Conservation (phyloP, 2,113 vertebrate genomes). For the Coturnix japonica region DNA sequence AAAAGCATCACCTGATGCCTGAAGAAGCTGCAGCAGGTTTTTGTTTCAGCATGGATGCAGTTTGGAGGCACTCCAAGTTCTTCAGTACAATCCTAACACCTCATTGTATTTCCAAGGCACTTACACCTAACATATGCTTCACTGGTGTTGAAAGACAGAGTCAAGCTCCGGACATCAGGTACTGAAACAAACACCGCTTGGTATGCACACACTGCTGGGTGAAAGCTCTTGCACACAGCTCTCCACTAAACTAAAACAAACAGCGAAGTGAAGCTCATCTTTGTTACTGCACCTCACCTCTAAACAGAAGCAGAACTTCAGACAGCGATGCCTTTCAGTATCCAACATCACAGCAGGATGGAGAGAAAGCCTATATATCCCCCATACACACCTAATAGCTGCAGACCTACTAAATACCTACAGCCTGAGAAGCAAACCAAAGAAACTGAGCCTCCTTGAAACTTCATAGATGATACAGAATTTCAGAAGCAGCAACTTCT, state of each 20-base stretch:
- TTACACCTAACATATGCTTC: neutral
- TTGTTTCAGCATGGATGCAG: neutral
- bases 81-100: constrained; percentile 14
- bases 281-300: neutral
- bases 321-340: neutral
- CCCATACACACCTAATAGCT: neutral
- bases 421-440: neutral
- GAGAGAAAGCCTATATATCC: neutral
- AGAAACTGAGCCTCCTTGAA: neutral
- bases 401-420: neutral
- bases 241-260: neutral
- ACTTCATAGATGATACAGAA: neutral
- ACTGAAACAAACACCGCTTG: neutral
- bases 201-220: neutral
- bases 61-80: constrained; percentile 27
- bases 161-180: neutral
- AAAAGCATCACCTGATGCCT: neutral
- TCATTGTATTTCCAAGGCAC: constrained; percentile 39
- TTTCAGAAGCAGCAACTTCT: neutral
- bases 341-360: neutral
- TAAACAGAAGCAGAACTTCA: neutral
- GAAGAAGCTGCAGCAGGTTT: neutral
- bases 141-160: constrained; percentile 25
- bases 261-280: neutral
- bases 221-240: neutral